phyloP scores from a whole-genome alignment of 2,888 invertebrate genomes.

The Alentia gelatinosa region DNA sequence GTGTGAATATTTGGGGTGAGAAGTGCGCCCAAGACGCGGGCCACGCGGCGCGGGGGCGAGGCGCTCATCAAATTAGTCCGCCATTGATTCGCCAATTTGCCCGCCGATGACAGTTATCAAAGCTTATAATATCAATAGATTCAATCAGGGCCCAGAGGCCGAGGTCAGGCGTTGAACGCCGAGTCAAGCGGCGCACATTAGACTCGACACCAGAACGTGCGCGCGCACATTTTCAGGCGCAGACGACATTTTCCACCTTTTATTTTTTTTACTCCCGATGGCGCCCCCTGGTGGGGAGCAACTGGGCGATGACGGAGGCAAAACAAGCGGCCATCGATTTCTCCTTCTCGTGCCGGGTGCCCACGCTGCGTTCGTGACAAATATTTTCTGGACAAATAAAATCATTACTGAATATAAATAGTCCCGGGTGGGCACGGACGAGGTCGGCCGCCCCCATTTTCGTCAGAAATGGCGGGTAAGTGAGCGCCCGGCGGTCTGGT shows the following conservation, averaged over 20 bases:
- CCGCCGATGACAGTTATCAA: constrained; percentile 56
- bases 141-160: constrained; percentile 51
- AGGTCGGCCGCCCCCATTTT: not conserved
- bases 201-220: not conserved
- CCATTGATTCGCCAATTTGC: constrained; percentile 49
- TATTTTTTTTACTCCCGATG: not conserved
- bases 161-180: not conserved
- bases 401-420: constrained; percentile 49
- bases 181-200: constrained; percentile 36
- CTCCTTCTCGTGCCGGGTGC: not conserved
- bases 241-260: constrained; percentile 38
- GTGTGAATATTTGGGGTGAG: constrained; percentile 43
- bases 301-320: not conserved
- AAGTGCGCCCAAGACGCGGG: constrained; percentile 6
- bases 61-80: constrained; percentile 49
- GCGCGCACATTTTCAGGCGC: not conserved
- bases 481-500: not conserved
- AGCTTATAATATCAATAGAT: constrained; percentile 58
- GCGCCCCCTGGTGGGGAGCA: not conserved
- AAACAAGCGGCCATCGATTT: constrained; percentile 16
- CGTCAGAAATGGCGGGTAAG: not conserved
- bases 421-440: not conserved
- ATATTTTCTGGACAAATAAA: constrained; percentile 51
- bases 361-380: constrained; percentile 43
- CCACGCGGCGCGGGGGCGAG: not conserved